These are phyloP conservation scores for Chaunax sp. DNA, from an alignment of 2,797 vertebrate species.

Conservation along the genomic window DNA sequence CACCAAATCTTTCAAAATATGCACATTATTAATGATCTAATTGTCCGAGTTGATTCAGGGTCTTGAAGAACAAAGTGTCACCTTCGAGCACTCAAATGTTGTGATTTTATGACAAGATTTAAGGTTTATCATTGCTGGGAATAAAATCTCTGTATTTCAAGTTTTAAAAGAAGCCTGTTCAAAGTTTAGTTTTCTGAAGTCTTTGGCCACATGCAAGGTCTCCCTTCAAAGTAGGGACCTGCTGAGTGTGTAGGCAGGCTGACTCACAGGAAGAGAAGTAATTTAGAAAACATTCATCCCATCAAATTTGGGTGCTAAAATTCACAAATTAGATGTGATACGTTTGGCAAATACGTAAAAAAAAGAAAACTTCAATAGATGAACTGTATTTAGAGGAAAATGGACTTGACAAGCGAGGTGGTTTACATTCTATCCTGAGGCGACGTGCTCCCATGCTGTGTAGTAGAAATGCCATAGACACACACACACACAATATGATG, in stretches of 20 bases:
- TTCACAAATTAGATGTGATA: background rate
- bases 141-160: constrained; percentile 3
- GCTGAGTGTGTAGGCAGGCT: constrained; percentile 30
- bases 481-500: background rate
- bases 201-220: constrained; percentile 13
- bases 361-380: background rate
- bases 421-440: background rate
- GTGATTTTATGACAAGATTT: background rate
- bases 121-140: background rate
- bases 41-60: background rate
- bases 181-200: constrained; percentile 2
- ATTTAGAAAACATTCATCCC: constrained; percentile 9
- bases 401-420: background rate
- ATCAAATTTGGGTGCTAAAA: constrained; percentile 11
- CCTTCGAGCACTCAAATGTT: constrained; percentile 2
- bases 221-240: constrained; percentile 14
- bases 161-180: constrained; percentile 11
- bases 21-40: too few relatives aligned
- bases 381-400: background rate
- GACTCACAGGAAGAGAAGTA: constrained; percentile 13
- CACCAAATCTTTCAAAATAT: too few relatives aligned
- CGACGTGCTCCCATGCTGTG: background rate
- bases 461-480: too few relatives aligned
- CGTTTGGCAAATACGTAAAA: background rate
- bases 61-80: background rate